Base-by-base conservation (phyloP, 2,888 invertebrate genomes). In the Melinaea menophilus region DNA sequence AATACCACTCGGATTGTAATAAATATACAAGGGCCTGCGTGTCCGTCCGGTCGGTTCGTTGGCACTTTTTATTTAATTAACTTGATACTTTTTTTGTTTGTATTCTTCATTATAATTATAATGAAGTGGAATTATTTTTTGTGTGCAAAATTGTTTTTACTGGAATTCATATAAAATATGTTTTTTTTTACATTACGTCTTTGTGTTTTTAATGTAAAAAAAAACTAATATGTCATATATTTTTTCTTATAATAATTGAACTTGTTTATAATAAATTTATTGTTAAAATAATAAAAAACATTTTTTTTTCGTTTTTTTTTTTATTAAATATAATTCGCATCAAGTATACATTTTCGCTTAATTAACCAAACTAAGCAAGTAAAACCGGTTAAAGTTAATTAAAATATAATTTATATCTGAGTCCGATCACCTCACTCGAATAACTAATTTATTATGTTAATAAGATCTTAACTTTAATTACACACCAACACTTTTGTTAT, bases 1-100 rank as follows among this genome's bases (percentile, higher is more conserved):
- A 57, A 63, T 55, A 63, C 61, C 61, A 60, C 73, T 69, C 72
- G 72, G 81, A 79, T 78, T 73, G 76, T 82, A 80, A 84, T 85
- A 84, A 84, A 83, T 82, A 85, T 85, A 85, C 84, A 82, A 84
- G 82, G 74, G 71, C 75, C 77, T 72, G 78, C 78, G 75, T 76
- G 77, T 22, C 22, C 71, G 73, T 66, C 59, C 41, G 68, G 70
- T 72, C 72, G 63, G 67, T 69, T 67, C 65, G 63, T 71, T 69
- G 72, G 70, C 69, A 68, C 70, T 72, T 76, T 74, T 78, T 76
- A 76, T 77, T 79, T 78, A 79, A 79, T 79, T 77, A 75, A 75
- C 70, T 72, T 70, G 69, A 69, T 69, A 68, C 72, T 73, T 72
- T 72, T 70, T 65, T 72, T 74, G 22, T 73, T 74, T 66, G 61